Percentiles rank a stretch among this genome's conserved stretches.
These are phyloP conservation scores for Cassiopea andromeda DNA, from an alignment of 30 jellyfish, hydroid and myxozoan species.

Conservation along the genomic window DNA sequence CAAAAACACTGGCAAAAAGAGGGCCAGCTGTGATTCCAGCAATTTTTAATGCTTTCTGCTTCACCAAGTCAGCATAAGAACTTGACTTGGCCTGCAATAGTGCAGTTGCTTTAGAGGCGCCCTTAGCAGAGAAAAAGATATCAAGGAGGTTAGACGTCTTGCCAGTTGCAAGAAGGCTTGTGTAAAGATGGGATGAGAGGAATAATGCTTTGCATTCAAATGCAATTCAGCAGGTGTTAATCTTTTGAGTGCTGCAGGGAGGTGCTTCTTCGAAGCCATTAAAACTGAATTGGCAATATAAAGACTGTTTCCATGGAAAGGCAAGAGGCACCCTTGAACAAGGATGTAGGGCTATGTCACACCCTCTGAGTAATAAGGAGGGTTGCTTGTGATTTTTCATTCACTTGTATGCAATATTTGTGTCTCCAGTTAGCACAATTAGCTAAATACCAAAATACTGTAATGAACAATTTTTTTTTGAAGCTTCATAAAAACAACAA, in stretches of 20 bases:
- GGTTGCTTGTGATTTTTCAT: no score
- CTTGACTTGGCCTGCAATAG: background rate
- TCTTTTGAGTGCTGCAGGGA: background rate
- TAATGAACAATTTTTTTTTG: no score
- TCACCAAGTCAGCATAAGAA: background rate
- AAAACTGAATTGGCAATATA: background rate
- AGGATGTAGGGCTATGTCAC: no score
- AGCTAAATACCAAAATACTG: no score
- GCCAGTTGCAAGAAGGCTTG: background rate
- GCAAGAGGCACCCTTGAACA: no score
- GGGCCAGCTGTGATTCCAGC: background rate
- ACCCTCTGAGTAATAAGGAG: no score
- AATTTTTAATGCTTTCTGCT: background rate
- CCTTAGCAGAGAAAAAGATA: background rate
- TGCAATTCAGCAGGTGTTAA: background rate
- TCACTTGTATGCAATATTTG: no score
- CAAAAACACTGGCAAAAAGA: background rate
- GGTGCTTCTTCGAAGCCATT: background rate
- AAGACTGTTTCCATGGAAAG: background rate
- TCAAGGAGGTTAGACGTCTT: background rate
- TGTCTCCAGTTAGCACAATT: no score
- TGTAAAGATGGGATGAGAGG: background rate
- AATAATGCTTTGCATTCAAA: background rate
- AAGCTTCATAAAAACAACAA: no score
- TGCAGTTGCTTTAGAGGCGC: background rate